A percentile compares a stretch with the other conserved stretches of the same genome.
phyloP scores from a whole-genome alignment of 2,888 invertebrate genomes.

The Nemoura dubitans region DNA sequence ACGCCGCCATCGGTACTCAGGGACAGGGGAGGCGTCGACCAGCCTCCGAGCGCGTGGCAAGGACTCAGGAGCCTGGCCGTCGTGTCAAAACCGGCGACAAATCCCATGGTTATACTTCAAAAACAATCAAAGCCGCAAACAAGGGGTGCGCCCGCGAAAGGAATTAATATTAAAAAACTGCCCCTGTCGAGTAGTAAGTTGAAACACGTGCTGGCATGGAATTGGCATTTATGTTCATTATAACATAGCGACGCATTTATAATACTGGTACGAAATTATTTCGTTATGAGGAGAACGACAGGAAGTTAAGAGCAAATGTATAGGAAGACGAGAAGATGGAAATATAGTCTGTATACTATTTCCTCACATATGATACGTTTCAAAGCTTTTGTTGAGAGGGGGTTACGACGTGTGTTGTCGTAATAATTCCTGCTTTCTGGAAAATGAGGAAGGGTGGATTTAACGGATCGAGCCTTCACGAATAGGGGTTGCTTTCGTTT shows the following conservation, averaged over 20 bases:
- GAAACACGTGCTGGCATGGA: background rate
- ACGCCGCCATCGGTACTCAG: background rate
- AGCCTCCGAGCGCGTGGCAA: background rate
- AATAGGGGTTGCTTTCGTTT: slow-evolving; percentile 3
- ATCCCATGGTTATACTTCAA: background rate
- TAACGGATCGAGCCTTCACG: background rate
- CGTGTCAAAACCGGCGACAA: background rate
- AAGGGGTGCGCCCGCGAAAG: background rate
- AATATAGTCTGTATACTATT: slow-evolving; percentile 35
- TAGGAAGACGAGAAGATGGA: slow-evolving; percentile 19
- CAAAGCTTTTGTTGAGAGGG: slow-evolving; percentile 1
- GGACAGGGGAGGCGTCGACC: background rate
- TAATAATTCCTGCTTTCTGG: slow-evolving; percentile 36
- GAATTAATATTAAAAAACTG: background rate
- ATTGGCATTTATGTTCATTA: background rate
- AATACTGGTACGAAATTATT: background rate
- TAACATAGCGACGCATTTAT: background rate
- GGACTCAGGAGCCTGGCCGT: background rate
- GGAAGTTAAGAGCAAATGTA: slow-evolving; percentile 27
- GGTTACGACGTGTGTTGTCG: slow-evolving; percentile 9
- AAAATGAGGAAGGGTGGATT: slow-evolving; percentile 38
- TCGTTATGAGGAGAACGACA: slow-evolving; percentile 27
- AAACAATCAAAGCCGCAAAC: background rate
- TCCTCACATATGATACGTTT: slow-evolving; percentile 36
- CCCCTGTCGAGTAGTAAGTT: background rate